These are phyloP conservation scores for Drosophila sordidapex DNA, from an alignment of 2,888 invertebrate genomes.

Conservation along the genomic window DNA sequence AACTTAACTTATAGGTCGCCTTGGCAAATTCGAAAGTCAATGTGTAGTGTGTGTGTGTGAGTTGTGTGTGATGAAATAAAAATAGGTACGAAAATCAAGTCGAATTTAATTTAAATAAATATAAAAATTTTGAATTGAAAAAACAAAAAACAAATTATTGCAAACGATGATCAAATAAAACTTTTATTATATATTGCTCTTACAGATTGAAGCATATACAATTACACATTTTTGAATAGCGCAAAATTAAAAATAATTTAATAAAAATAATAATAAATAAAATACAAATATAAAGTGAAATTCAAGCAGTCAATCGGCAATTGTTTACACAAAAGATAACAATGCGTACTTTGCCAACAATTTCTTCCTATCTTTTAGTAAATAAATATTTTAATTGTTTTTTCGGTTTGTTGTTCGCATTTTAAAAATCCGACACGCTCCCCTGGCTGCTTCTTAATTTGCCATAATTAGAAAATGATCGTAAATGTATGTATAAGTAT, in stretches of 20 bases:
- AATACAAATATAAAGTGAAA: not conserved
- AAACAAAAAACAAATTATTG: not conserved
- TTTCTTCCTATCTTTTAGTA: not conserved
- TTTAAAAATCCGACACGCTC: not conserved
- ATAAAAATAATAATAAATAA: not conserved
- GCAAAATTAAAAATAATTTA: not conserved
- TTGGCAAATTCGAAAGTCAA: conserved; percentile 69
- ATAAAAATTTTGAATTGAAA: not conserved
- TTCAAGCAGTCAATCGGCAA: not conserved
- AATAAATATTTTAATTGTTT: not conserved
- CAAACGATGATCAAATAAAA: not conserved
- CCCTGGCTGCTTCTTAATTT: conserved; percentile 23
- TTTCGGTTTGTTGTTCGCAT: not conserved
- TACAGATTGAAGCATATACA: not conserved
- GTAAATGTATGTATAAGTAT: not conserved
- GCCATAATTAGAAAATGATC: conserved; percentile 44
- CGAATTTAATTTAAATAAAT: not conserved
- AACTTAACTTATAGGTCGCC: conserved; percentile 28
- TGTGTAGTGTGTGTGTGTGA: conserved; percentile 5
- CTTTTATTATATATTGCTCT: not conserved
- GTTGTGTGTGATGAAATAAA: conserved; percentile 1
- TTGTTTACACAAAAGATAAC: not conserved
- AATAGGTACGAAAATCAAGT: not conserved
- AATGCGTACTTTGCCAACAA: not conserved
- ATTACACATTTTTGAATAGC: not conserved